Evolutionary conservation across 2,888 invertebrate genomes (phyloP).

Genomic region (Drosophila nigritarsus): DNA sequence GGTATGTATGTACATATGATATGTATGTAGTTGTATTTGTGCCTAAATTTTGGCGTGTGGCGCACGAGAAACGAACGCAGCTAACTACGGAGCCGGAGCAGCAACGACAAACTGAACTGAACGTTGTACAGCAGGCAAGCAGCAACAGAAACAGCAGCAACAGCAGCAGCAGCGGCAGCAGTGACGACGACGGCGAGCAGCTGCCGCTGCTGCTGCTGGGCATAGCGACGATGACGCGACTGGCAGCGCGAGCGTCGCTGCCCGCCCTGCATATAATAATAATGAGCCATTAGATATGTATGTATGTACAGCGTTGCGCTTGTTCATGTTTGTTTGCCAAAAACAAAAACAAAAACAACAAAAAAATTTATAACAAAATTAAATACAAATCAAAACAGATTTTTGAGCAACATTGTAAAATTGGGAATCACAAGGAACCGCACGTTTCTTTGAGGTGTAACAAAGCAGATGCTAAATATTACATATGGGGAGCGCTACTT

Average conservation of each 20-base stretch:
- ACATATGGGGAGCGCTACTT: not conserved
- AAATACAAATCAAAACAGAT: constrained; percentile 32
- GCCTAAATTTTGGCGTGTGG: constrained; percentile 25
- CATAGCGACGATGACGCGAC: constrained; percentile 44
- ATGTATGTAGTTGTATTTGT: constrained; percentile 10
- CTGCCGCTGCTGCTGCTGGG: constrained; percentile 34
- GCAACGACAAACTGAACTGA: constrained; percentile 56
- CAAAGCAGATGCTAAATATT: constrained; percentile 5
- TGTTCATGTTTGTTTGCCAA: constrained; percentile 31
- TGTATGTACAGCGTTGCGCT: constrained; percentile 10
- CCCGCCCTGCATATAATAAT: constrained; percentile 38
- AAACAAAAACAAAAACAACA: constrained; percentile 17
- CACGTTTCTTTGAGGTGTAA: constrained; percentile 24
- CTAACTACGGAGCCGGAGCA: constrained; percentile 59
- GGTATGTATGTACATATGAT: not conserved
- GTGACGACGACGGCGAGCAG: constrained; percentile 37
- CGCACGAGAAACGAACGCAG: constrained; percentile 48
- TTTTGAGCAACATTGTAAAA: constrained; percentile 20
- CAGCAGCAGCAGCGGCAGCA: constrained; percentile 38
- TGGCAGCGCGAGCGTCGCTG: constrained; percentile 44
- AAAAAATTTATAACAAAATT: constrained; percentile 1
- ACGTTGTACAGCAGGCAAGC: constrained; percentile 36
- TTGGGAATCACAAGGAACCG: not conserved
- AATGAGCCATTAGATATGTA: constrained; percentile 57
- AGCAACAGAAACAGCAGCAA: constrained; percentile 52